Conservation (phyloP, 2,113 vertebrate species). For the Ameiurus melas region DNA sequence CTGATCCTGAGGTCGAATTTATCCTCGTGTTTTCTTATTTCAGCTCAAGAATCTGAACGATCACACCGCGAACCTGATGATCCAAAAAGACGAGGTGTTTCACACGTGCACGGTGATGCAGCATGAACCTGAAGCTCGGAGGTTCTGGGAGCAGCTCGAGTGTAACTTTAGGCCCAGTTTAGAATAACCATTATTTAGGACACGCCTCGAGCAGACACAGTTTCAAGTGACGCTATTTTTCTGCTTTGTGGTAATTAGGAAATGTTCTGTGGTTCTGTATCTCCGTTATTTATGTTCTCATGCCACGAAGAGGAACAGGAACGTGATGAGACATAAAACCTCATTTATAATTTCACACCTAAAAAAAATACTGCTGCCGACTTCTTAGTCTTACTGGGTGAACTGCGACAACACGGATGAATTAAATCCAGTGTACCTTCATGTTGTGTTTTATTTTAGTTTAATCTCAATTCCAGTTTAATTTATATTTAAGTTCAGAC, state of each 20-base stretch:
- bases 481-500: background rate
- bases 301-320: background rate
- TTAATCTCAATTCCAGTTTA: background rate
- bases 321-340: background rate
- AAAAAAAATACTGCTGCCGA: background rate
- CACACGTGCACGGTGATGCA: background rate
- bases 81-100: slow-evolving; percentile 10
- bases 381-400: background rate
- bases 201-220: slow-evolving; percentile 66
- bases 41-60: background rate
- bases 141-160: slow-evolving; percentile 56
- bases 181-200: slow-evolving; percentile 82
- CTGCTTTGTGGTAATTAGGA: slow-evolving; percentile 69
- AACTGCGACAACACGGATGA: background rate
- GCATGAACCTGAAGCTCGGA: slow-evolving; percentile 29
- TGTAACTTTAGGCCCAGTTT: slow-evolving; percentile 79
- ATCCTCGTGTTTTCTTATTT: background rate
- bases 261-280: background rate
- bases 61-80: background rate
- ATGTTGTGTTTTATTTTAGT: background rate
- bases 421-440: background rate
- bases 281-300: background rate
- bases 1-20: background rate
- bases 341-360: background rate
- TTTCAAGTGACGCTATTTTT: slow-evolving; percentile 71